Conservation (phyloP, 2,888 invertebrate genomes). For the Andricus quercusramuli region DNA sequence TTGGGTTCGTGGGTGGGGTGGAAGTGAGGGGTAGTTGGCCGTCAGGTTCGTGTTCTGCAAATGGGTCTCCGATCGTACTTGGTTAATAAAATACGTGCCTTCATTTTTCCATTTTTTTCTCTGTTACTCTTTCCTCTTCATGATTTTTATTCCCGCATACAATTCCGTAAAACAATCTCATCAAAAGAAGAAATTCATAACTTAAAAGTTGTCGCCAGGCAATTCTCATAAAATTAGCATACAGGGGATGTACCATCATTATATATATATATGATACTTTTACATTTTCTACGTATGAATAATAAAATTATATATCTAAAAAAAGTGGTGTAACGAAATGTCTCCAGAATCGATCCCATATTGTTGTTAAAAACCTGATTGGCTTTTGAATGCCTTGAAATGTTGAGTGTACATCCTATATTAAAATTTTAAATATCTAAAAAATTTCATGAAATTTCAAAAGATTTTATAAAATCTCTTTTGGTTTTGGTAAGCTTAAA, state of each 20-base stretch:
- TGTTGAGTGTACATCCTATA: no score
- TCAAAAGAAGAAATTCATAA: not conserved
- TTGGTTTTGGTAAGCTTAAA: no score
- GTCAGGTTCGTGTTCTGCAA: slow-evolving; percentile 61
- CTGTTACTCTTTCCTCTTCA: not conserved
- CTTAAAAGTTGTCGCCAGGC: not conserved
- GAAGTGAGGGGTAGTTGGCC: slow-evolving; percentile 45
- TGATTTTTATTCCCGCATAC: not conserved
- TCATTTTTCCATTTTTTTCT: slow-evolving; percentile 48
- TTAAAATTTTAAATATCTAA: no score
- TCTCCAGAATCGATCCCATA: no score
- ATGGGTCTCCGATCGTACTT: slow-evolving; percentile 64
- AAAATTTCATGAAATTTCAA: no score
- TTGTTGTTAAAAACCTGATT: no score
- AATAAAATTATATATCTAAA: no score
- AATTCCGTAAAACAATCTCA: slow-evolving; percentile 12
- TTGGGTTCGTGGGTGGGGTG: slow-evolving; percentile 43
- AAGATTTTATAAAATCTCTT: no score
- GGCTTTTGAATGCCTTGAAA: no score
- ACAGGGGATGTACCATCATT: not conserved
- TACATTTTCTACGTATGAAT: no score
- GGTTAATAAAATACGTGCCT: slow-evolving; percentile 60
- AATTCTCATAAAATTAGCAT: not conserved
- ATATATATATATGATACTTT: not conserved
- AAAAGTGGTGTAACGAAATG: no score